phyloP scores from a whole-genome alignment of 1,140 invertebrate genomes.

The Neotoxoptera formosana region DNA sequence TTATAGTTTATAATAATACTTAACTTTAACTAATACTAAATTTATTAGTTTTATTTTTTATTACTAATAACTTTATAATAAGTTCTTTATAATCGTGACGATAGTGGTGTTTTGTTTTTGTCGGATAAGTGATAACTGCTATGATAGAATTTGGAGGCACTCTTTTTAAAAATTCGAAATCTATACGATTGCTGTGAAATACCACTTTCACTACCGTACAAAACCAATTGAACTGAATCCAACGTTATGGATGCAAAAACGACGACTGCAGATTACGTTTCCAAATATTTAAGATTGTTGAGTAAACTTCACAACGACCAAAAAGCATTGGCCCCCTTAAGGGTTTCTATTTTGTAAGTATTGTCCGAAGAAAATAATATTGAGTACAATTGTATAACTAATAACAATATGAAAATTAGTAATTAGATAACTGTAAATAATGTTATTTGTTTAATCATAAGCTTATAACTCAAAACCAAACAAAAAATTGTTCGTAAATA shows the following conservation, averaged over 20 bases:
- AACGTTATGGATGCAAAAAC: background rate
- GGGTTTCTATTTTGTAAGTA: slow-evolving; percentile 15
- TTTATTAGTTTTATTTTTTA: too few relatives aligned
- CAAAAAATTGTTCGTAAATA: too few relatives aligned
- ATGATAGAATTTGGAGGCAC: background rate
- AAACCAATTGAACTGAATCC: background rate
- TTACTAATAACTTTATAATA: too few relatives aligned
- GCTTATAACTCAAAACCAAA: too few relatives aligned
- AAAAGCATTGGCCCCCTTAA: background rate
- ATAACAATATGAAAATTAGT: background rate
- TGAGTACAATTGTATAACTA: background rate
- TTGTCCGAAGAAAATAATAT: background rate
- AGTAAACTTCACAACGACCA: background rate
- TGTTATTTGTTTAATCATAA: background rate
- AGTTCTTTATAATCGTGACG: too few relatives aligned
- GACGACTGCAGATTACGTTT: slow-evolving; percentile 59
- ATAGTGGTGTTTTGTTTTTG: background rate
- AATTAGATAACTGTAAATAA: background rate
- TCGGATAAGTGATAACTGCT: background rate
- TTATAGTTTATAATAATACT: too few relatives aligned
- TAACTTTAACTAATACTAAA: too few relatives aligned
- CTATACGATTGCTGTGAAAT: background rate
- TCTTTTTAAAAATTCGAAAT: background rate
- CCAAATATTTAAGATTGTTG: background rate
- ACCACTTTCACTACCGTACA: background rate